These are phyloP conservation scores for Aurelia coerulea DNA, from an alignment of 30 jellyfish, hydroid and myxozoan species.

Conservation along the genomic window DNA sequence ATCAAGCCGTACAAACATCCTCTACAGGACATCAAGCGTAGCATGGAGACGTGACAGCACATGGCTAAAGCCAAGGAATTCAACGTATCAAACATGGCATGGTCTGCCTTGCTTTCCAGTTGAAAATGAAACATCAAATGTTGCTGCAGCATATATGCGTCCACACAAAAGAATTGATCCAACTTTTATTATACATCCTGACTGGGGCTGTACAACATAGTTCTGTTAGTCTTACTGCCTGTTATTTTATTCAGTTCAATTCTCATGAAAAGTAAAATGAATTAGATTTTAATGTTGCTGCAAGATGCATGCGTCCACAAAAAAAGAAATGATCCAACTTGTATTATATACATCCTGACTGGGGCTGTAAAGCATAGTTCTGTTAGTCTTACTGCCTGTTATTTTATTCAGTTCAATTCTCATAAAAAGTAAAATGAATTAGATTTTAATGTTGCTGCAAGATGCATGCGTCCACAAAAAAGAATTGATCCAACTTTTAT, in stretches of 20 bases:
- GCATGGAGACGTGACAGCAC: constrained; percentile 78
- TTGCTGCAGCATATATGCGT: constrained; percentile 43
- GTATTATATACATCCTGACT: too few species aligned
- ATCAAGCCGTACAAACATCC: constrained; percentile 26
- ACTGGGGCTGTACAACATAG: constrained; percentile 54
- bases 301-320: too few species aligned
- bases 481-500: constrained; percentile 8
- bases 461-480: constrained; percentile 62
- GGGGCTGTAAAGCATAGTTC: too few species aligned
- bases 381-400: too few species aligned
- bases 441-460: constrained; percentile 3
- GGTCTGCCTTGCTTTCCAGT: constrained; percentile 34
- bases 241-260: too few species aligned
- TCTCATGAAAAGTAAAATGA: too few species aligned
- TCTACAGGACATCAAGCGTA: constrained; percentile 73
- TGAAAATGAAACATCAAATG: neutral
- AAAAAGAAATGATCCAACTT: too few species aligned
- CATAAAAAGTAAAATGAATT: too few species aligned
- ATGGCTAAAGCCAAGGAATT: constrained; percentile 57
- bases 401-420: too few species aligned
- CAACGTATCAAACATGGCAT: constrained; percentile 61
- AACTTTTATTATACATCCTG: constrained; percentile 55
- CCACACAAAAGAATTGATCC: constrained; percentile 53
- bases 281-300: too few species aligned
- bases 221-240: neutral